Evolutionary conservation across 2,888 invertebrate genomes (phyloP), one percentile per base, ranked within the genome.

Genomic region (Spilosoma lubricipeda): DNA sequence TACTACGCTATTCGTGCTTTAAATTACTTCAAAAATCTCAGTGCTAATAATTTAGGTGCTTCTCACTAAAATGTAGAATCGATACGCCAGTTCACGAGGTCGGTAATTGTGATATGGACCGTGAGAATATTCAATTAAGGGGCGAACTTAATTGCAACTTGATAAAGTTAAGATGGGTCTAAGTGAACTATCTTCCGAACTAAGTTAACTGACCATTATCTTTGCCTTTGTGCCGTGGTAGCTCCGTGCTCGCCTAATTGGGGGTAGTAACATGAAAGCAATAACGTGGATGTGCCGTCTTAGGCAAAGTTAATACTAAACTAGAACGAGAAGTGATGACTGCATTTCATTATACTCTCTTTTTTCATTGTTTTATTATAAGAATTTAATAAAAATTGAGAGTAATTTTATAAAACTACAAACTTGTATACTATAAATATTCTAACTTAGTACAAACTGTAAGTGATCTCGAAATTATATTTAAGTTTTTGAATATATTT

Each of bases 201-300:
- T 95, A 92, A 95, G 95, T 95, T 95, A 94, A 92, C 95, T 94
- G 95, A 93, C 95, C 95, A 95, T 95, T 95, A 95, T 95, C 95
- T 94, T 91, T 93, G 94, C 95, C 95, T 95, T 95, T 95, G 95
- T 95, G 94, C 93, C 86, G 82, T 85, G 87, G 91, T 89, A 89
- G 93, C 92, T 88, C 90, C 88, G 90, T 88, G 86, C 92, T 89
- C 87, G 85, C 91, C 92, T 95, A 95, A 95, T 95, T 95, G 95
- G 93, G 89, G 90, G 90, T 85, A 80, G 86, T 30, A 63, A 48
- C 70, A 39, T 59, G 89, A 75, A 81, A 75, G 84, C 4, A 73
- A 85, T 73, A 70, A 52, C 83, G 79, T 88, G 89, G 93, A 93
- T 56, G 52, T 56, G 8, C 52, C n/a, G n/a, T n/a, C 11, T 1